phyloP scores from a whole-genome alignment of 2,113 vertebrate genomes.

The Gallinago media region DNA sequence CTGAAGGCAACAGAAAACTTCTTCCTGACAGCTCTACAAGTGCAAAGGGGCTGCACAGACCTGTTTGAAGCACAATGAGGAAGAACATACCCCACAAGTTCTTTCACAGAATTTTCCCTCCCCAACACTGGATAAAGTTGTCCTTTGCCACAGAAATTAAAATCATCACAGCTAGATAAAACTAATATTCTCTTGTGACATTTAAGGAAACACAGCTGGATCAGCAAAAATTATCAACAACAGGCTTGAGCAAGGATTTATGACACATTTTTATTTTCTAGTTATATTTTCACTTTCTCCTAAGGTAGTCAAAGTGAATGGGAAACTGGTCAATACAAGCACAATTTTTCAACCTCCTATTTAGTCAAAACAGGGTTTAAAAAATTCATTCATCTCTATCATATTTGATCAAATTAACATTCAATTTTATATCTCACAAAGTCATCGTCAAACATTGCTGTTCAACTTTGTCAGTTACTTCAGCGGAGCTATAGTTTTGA shows the following conservation, averaged over 20 bases:
- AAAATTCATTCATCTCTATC: background rate
- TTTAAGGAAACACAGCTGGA: background rate
- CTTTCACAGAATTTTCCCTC: background rate
- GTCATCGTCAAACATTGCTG: background rate
- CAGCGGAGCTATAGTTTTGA: background rate
- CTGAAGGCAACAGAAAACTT: background rate
- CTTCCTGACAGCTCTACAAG: background rate
- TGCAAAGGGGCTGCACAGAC: background rate
- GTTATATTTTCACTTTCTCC: background rate
- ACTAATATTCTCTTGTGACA: background rate
- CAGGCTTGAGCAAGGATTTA: background rate
- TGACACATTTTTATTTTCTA: background rate
- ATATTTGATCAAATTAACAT: background rate
- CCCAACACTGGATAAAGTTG: background rate
- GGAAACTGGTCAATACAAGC: background rate
- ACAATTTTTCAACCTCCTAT: background rate
- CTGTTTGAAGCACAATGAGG: background rate
- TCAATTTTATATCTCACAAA: background rate
- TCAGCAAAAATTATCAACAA: background rate
- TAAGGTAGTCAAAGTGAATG: background rate
- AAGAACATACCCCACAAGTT: rapidly evolving
- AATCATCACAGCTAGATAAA: background rate
- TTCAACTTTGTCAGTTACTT: background rate
- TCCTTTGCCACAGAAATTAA: background rate
- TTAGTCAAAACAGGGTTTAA: background rate